phyloP scores from a whole-genome alignment of 2,113 vertebrate species.

The Galbula dea region DNA sequence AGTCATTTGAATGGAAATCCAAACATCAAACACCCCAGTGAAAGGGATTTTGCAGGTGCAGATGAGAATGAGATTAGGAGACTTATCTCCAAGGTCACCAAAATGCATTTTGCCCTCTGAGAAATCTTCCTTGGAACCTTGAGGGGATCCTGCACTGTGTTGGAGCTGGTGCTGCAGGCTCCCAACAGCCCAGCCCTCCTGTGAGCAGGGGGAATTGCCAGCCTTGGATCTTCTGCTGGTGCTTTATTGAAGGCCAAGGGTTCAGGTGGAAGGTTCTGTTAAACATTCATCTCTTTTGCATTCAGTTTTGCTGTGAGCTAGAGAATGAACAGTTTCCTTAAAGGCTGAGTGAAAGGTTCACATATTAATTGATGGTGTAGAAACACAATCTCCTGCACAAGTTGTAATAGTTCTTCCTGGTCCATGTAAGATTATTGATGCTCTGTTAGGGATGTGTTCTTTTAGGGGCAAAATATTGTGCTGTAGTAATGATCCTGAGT shows the following conservation, averaged over 20 bases:
- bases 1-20: conserved; percentile 31
- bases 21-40: not conserved
- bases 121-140: not conserved
- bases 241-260: not conserved
- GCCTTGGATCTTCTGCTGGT: not conserved
- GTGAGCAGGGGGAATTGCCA: not conserved
- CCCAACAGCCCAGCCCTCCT: not conserved
- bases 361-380: not conserved
- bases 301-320: not conserved
- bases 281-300: not conserved
- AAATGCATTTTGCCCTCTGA: not conserved
- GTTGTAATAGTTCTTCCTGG: not conserved
- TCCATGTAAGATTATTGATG: not conserved
- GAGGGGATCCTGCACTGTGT: not conserved
- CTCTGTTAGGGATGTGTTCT: not conserved
- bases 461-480: not conserved
- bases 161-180: not conserved
- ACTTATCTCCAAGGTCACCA: not conserved
- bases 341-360: not conserved
- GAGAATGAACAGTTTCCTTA: not conserved
- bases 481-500: not conserved
- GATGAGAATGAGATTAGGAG: not conserved
- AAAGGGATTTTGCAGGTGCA: not conserved
- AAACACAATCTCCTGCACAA: not conserved
- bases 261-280: not conserved